These are phyloP conservation scores for Tachystola acroxantha DNA, from an alignment of 2,888 invertebrate genomes.

Conservation along the genomic window DNA sequence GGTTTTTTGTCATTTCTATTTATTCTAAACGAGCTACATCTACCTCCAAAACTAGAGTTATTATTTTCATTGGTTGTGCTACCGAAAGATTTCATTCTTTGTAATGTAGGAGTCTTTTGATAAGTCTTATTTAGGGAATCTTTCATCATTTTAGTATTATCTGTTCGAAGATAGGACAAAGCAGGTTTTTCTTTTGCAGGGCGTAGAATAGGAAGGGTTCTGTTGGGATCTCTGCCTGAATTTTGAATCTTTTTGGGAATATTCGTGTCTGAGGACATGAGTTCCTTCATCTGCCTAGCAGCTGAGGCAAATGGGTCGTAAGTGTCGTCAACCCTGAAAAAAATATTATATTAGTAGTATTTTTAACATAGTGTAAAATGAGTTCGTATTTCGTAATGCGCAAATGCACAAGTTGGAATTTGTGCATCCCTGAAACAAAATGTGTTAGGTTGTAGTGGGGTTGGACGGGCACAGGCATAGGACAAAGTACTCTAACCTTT, in stretches of 20 bases:
- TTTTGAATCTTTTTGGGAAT: slow-evolving; percentile 62
- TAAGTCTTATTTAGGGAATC: slow-evolving; percentile 71
- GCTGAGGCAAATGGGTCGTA: slow-evolving; percentile 90
- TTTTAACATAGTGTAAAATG: background rate
- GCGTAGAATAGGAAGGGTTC: slow-evolving; percentile 65
- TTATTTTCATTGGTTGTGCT: slow-evolving; percentile 58
- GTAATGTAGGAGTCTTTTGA: slow-evolving; percentile 71
- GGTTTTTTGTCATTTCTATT: slow-evolving; percentile 65
- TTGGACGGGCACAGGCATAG: slow-evolving; percentile 6
- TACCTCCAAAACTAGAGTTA: slow-evolving; percentile 51
- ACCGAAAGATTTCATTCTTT: slow-evolving; percentile 73
- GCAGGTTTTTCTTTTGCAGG: slow-evolving; percentile 55
- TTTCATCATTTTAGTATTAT: slow-evolving; percentile 68
- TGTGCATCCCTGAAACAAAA: background rate
- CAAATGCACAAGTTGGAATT: too few relatives aligned
- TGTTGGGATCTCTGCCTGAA: slow-evolving; percentile 57
- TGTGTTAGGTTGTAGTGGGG: background rate
- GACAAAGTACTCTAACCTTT: slow-evolving; percentile 50
- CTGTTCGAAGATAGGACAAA: slow-evolving; percentile 42
- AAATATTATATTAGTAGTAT: slow-evolving; percentile 2
- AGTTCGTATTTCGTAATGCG: too few relatives aligned
- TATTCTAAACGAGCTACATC: slow-evolving; percentile 68
- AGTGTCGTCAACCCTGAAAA: slow-evolving; percentile 67
- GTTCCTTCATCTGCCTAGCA: slow-evolving; percentile 89
- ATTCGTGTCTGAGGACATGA: slow-evolving; percentile 83